A percentile compares a stretch with the other conserved stretches of the same genome.
Evolutionary conservation across 1,140 invertebrate species (phyloP).

Genomic region (Cotesia glomerata): DNA sequence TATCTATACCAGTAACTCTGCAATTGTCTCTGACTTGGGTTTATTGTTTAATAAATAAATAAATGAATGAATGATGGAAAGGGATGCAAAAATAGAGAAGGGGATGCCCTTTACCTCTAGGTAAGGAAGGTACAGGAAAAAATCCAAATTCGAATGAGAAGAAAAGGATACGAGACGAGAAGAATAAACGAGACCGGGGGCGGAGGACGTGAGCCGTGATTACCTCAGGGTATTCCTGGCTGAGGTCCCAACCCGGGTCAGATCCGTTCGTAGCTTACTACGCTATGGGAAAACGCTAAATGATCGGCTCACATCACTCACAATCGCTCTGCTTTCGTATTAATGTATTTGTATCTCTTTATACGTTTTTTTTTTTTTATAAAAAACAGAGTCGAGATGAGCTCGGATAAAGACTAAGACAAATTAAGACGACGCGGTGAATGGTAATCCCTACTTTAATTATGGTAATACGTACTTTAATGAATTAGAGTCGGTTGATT

Average conservation of each 20-base stretch:
- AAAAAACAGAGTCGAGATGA: too few relatives aligned
- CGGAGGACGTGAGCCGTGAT: slow-evolving; percentile 57
- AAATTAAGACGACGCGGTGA: too few relatives aligned
- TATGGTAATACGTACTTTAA: too few relatives aligned
- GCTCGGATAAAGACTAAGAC: too few relatives aligned
- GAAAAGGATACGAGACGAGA: slow-evolving; percentile 17
- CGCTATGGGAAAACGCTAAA: slow-evolving; percentile 62
- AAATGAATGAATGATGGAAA: too few relatives aligned
- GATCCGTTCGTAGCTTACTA: slow-evolving; percentile 46
- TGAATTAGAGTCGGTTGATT: too few relatives aligned
- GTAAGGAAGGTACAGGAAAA: slow-evolving; percentile 7
- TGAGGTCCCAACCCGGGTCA: slow-evolving; percentile 60
- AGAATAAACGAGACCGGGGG: slow-evolving; percentile 46
- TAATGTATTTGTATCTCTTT: slow-evolving; percentile 9
- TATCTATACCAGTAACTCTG: too few relatives aligned
- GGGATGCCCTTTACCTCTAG: too few relatives aligned
- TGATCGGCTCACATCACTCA: slow-evolving; percentile 64
- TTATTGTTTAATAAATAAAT: too few relatives aligned
- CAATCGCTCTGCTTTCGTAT: slow-evolving; percentile 55
- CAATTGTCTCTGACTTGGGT: too few relatives aligned
- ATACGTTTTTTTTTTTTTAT: background rate
- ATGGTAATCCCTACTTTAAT: too few relatives aligned
- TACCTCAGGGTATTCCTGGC: slow-evolving; percentile 55
- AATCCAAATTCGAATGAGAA: slow-evolving; percentile 32
- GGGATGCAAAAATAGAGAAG: too few relatives aligned